Evolutionary conservation across 2,797 vertebrate genomes (phyloP), one percentile per base, ranked within the genome.

Genomic region (Triplophysa yarkandensis): DNA sequence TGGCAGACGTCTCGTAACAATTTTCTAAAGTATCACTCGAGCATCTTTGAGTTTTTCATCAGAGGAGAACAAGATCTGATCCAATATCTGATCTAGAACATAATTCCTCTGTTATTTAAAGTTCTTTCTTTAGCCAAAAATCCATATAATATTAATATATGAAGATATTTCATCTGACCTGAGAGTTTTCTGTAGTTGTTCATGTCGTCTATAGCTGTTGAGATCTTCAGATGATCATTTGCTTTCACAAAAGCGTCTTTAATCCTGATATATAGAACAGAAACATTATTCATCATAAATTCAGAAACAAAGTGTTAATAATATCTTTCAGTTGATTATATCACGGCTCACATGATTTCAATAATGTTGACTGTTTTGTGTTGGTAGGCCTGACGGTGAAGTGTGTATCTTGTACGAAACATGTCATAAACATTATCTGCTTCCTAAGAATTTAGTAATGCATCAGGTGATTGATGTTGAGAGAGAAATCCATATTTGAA

Each of bases 1-100:
- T 0, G 76, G 76, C 27, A 43, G 64, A n/a, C 72, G 69, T 14
- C 76, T 64, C 14, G 44, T 78, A n/a, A 46, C 43, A 19, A 46
- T 46, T 46, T 8, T n/a, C 17, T 46, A 2, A 6, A 46, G 43
- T 46, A 46, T 46, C 43, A 46, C 19, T 46, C 17, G 43, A 46
- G 43, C 17, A 6, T 46, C 43, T 46, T 19, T 46, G 16, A 46
- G 43, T 1, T 46, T 8, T 5, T 46, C 43, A n/a, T 46, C 43
- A 46, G 43, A 19, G 2, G 43, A 46, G 43, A 46, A 46, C 43
- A 46, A 46, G 43, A 46, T 46, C 43, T 46, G 43, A n/a, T 46
- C 43, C 1, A 46, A n/a, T 46, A 46, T 46, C 43, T 46, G 43
- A n/a, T 46, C 43, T 46, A 46, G 17, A 46, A 19, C 16, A 46